Percentiles rank a stretch among this genome's conserved stretches.
Conservation (phyloP, 2,888 invertebrate genomes). For the Sphinx pinastri region DNA sequence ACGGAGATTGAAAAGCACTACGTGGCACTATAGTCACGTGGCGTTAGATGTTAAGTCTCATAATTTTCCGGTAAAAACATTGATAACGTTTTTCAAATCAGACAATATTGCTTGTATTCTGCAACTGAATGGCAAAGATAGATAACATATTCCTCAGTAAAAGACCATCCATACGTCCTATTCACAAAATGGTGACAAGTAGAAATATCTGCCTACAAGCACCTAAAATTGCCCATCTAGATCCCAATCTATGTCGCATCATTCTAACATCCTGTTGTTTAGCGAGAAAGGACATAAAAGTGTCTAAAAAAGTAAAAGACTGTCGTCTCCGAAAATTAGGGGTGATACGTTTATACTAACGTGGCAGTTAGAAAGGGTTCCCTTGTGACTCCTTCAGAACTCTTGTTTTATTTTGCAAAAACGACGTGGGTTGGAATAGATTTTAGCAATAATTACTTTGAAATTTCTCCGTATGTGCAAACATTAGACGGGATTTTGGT, state of each 20-base stretch:
- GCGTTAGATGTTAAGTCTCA: no score
- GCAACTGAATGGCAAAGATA: no score
- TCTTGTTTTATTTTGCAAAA: constrained; percentile 27
- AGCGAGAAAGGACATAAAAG: constrained; percentile 51
- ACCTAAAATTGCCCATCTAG: constrained; percentile 22
- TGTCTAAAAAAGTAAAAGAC: constrained; percentile 49
- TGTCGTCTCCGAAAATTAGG: constrained; percentile 45
- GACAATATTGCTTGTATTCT: no score
- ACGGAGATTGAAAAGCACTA: no score
- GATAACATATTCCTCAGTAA: no score
- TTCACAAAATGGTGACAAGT: background rate
- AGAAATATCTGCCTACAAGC: background rate
- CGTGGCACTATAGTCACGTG: no score
- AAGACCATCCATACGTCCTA: no score
- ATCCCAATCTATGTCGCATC: constrained; percentile 48
- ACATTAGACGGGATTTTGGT: background rate
- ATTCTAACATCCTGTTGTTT: constrained; percentile 49
- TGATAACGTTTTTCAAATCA: no score
- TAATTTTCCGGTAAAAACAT: no score
- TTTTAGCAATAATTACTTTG: background rate
- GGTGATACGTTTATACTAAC: constrained; percentile 39
- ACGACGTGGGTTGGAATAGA: constrained; percentile 1
- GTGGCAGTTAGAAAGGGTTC: constrained; percentile 34
- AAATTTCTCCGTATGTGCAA: background rate
- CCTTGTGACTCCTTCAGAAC: constrained; percentile 34